A percentile compares a stretch with the other conserved stretches of the same genome.
These are phyloP conservation scores for Cheilosia scutellata DNA, from an alignment of 2,888 invertebrate species.

Conservation along the genomic window DNA sequence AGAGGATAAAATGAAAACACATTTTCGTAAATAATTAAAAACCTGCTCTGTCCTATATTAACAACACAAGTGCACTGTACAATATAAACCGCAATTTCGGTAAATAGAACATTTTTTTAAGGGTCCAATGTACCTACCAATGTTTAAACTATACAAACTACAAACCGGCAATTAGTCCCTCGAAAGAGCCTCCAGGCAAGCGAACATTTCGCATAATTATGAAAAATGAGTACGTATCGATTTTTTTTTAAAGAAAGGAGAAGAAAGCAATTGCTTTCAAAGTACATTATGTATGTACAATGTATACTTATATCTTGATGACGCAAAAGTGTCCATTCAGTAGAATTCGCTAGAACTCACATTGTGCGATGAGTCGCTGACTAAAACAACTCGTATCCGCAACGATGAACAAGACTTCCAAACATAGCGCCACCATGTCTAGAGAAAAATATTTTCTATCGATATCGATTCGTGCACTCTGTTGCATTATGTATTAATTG, in stretches of 20 bases:
- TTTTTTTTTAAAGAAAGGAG: background rate
- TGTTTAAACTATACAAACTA: background rate
- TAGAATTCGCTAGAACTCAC: background rate
- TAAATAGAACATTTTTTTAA: too few species aligned
- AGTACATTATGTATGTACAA: background rate
- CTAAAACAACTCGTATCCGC: slow-evolving; percentile 3
- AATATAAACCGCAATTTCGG: too few species aligned
- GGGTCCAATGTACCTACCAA: background rate
- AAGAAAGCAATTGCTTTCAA: background rate
- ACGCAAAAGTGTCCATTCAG: slow-evolving; percentile 20
- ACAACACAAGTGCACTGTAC: too few species aligned
- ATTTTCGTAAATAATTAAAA: too few species aligned
- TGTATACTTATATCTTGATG: slow-evolving; percentile 1
- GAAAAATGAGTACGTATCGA: slow-evolving; percentile 7
- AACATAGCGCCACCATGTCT: slow-evolving; percentile 54
- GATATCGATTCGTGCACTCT: slow-evolving; percentile 56
- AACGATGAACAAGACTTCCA: slow-evolving; percentile 25
- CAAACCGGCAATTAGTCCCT: slow-evolving; percentile 1
- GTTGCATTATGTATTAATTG: slow-evolving; percentile 45
- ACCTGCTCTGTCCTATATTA: too few species aligned
- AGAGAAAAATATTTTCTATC: slow-evolving; percentile 3
- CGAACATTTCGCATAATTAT: background rate
- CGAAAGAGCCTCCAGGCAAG: background rate
- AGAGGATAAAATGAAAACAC: too few species aligned
- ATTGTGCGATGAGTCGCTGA: background rate